Evolutionary conservation across 1,140 invertebrate genomes (phyloP), one percentile per base, ranked within the genome.

Genomic region (Halictus rubicundus): DNA sequence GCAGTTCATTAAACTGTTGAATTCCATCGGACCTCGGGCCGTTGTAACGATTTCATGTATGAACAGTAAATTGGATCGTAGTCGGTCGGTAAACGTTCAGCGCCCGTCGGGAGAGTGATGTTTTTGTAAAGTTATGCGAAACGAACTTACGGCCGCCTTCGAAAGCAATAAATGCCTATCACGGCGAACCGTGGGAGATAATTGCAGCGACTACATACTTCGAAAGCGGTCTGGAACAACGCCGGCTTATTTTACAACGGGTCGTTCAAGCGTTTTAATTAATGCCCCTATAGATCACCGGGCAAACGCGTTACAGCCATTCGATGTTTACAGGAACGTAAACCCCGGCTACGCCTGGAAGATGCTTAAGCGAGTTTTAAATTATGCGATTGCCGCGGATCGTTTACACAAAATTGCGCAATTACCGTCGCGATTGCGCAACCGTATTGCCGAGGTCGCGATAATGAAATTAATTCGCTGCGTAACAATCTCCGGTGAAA

Each of bases 61-160:
- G 75, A 49, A 71, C 46, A 37, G 59, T 6, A 71, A 63, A 64
- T 78, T 71, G 61, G 68, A 68, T 69, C 14, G 25, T 27, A 52
- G 2, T 10, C 4, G 25, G 21, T 8, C 8, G 73, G 12, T 59
- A 46, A n/a, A 63, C 12, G 46, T 1, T 39, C 0, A 12, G 2
- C 1, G 39, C 7, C 16, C 12, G 19, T 46, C 7, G 14, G n/a
- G 14, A 42, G 14, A 42, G 19, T 6, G 0, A 27, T 1, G 27
- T 1, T 1, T 71, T 71, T 27, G n/a, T 23, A 69, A 63, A 78
- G 46, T 71, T 68, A 2, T 7, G 10, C 25, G 2, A 0, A 39
- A 12, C 0, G 37, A 46, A 59, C 73, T 76, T 59, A 27, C 27
- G 27, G 32, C 14, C 12, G 57, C 23, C 65, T n/a, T 54, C 23